Evolutionary conservation across 2,797 vertebrate species (phyloP).

Genomic region (Betta splendens): DNA sequence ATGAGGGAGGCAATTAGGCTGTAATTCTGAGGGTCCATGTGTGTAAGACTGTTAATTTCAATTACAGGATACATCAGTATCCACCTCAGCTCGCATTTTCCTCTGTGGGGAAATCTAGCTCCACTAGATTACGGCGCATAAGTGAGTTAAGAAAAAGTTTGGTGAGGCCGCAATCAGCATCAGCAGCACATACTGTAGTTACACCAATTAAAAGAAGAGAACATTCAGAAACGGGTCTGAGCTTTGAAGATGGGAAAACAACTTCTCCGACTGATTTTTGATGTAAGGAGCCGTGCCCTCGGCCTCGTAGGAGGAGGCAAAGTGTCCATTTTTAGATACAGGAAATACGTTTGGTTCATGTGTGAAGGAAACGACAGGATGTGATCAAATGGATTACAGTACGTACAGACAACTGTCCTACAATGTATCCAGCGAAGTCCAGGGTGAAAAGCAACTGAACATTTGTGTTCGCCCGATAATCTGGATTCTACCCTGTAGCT

Average conservation of each 20-base stretch:
- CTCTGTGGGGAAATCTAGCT: slow-evolving; percentile 63
- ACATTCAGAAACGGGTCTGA: slow-evolving; percentile 3
- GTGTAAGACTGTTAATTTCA: slow-evolving; percentile 73
- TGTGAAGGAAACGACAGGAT: slow-evolving; percentile 20
- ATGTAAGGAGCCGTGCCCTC: slow-evolving; percentile 19
- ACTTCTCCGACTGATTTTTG: slow-evolving; percentile 25
- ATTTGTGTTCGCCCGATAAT: slow-evolving; percentile 36
- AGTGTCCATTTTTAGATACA: slow-evolving; percentile 11
- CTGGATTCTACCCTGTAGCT: slow-evolving; percentile 33
- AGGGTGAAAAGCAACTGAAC: slow-evolving; percentile 16
- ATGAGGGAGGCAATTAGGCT: slow-evolving; percentile 74
- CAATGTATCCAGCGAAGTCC: slow-evolving; percentile 22
- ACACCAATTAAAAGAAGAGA: slow-evolving; percentile 15
- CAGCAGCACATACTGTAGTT: slow-evolving; percentile 18
- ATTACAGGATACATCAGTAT: slow-evolving; percentile 65
- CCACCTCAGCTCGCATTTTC: slow-evolving; percentile 53
- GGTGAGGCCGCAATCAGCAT: slow-evolving; percentile 36
- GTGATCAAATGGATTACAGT: slow-evolving; percentile 20
- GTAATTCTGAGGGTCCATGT: slow-evolving; percentile 59
- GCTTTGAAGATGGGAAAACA: slow-evolving; percentile 21
- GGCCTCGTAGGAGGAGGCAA: slow-evolving; percentile 11
- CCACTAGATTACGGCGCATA: slow-evolving; percentile 40
- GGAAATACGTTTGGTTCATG: slow-evolving; percentile 1
- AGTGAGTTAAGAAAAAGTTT: slow-evolving; percentile 44
- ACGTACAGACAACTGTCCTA: slow-evolving; percentile 13